Evolutionary conservation across 2,797 vertebrate genomes (phyloP), one percentile per base, ranked within the genome.

Genomic region (Poecilia gillii): DNA sequence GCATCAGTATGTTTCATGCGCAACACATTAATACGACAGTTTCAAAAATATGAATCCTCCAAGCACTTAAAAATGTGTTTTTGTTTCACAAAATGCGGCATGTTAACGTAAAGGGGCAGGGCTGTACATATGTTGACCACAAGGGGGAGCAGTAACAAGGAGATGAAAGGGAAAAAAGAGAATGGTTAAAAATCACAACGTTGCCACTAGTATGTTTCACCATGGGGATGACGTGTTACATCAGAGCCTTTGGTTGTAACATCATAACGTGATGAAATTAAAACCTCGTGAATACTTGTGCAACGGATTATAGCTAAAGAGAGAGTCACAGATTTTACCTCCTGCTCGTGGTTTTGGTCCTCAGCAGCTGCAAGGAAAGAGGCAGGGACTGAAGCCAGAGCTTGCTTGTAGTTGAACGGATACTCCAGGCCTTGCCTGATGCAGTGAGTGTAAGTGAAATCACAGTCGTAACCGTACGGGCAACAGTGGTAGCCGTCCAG

Each of bases 401-500:
- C 31, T 68, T 36, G 39, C 68, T 75, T 90, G 6, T 68, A 33
- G 9, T 25, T 64, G 73, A 93, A 91, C 3, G 92, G 86, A 53
- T 91, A 74, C 16, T 11, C 86, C 47, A 92, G 41, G 51, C 73
- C 74, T 1, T 77, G 49, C 11, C 55, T 90, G 53, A 95, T 4
- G 75, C 95, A 95, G 2, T 51, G 25, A 0, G 74, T 88, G 36
- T 86, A 94, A 1, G 88, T 91, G 16, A 23, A 0, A 80, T 95
- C 93, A 73, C 94, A 95, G 87, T 89, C 33, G 18, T 62, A 92
- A 7, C 95, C 94, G 9, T 55, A 80, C 0, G 89, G 90, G 85
- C 95, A 96, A 68, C 95, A 96, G 73, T 93, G 94, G 70, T 14
- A 9, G 8, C 93, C 94, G 75, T 95, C 92, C 46, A 49, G 47